Conservation (phyloP, 2,113 vertebrate species). For the Lampris incognitus region DNA sequence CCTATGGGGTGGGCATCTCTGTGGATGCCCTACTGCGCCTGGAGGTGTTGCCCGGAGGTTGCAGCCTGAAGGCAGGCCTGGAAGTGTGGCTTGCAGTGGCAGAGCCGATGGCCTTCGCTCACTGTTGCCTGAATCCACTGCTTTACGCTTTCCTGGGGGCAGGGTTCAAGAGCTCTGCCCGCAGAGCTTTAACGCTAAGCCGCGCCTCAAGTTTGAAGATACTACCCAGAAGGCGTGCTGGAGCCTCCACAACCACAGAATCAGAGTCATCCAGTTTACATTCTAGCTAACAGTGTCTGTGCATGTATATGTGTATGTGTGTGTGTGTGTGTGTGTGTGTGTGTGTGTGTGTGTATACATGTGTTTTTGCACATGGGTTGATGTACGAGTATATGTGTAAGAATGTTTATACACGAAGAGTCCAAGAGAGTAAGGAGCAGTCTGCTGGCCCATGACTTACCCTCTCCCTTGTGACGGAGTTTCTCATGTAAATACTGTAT, state of each 20-base stretch:
- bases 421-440: conserved; percentile 42
- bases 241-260: conserved; percentile 95
- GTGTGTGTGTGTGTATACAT: conserved; percentile 6
- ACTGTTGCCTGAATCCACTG: conserved; percentile 98
- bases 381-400: not conserved
- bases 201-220: conserved; percentile 95
- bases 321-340: conserved; percentile 8
- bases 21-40: conserved; percentile 90
- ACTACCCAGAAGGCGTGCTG: conserved; percentile 89
- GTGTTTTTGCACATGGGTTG: not conserved
- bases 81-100: conserved; percentile 92
- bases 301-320: conserved; percentile 11
- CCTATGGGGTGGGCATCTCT: conserved; percentile 91
- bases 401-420: conserved; percentile 8
- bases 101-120: conserved; percentile 93
- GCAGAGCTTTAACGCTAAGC: conserved; percentile 90
- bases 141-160: conserved; percentile 97
- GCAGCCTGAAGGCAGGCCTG: conserved; percentile 84
- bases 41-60: conserved; percentile 86
- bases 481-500: conserved; percentile 62
- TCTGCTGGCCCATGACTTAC: conserved; percentile 72
- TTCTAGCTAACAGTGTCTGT: conserved; percentile 88
- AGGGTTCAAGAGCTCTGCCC: conserved; percentile 96
- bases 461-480: conserved; percentile 22
- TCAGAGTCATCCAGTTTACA: conserved; percentile 98